Conservation (phyloP, 2,113 vertebrate genomes). For the Steatornis caripensis region DNA sequence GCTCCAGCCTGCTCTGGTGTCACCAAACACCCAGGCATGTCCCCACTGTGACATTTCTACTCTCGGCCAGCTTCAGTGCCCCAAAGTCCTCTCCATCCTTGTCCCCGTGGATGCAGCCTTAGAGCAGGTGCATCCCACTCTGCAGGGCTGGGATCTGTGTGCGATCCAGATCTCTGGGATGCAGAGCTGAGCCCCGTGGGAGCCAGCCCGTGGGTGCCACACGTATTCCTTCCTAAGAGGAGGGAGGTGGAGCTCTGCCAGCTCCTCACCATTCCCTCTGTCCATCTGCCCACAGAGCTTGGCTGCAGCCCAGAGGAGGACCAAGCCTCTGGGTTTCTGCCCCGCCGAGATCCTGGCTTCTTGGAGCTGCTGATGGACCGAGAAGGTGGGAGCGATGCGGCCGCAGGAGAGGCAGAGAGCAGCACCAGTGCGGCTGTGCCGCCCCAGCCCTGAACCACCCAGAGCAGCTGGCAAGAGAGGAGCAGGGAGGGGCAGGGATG, state of each 20-base stretch:
- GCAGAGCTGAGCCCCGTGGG: not conserved
- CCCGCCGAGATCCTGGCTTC: conserved; percentile 60
- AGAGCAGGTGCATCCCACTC: accelerated
- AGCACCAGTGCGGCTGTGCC: conserved; percentile 45
- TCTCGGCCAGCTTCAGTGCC: not conserved
- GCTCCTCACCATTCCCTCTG: not conserved
- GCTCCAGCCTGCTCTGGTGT: not conserved
- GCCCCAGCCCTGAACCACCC: not conserved
- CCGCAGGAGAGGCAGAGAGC: conserved; percentile 59
- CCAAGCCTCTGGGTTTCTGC: conserved; percentile 58
- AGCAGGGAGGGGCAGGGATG: not conserved
- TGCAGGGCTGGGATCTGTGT: not conserved
- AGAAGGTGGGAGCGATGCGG: conserved; percentile 55
- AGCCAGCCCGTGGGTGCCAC: accelerated
- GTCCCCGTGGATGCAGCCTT: not conserved
- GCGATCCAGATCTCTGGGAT: not conserved
- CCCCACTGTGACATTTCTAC: not conserved
- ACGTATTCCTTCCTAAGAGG: not conserved
- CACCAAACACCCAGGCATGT: accelerated
- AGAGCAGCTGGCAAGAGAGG: not conserved
- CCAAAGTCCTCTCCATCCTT: not conserved
- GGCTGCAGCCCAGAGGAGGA: conserved; percentile 65
- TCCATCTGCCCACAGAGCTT: conserved; percentile 33
- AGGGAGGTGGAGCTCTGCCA: not conserved
- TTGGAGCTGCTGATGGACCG: conserved; percentile 47